Percentiles rank a stretch among this genome's conserved stretches.
These are phyloP conservation scores for Hydrozoanthus tunicans DNA, from an alignment of 64 coral and sea anemone genomes.

Conservation along the genomic window DNA sequence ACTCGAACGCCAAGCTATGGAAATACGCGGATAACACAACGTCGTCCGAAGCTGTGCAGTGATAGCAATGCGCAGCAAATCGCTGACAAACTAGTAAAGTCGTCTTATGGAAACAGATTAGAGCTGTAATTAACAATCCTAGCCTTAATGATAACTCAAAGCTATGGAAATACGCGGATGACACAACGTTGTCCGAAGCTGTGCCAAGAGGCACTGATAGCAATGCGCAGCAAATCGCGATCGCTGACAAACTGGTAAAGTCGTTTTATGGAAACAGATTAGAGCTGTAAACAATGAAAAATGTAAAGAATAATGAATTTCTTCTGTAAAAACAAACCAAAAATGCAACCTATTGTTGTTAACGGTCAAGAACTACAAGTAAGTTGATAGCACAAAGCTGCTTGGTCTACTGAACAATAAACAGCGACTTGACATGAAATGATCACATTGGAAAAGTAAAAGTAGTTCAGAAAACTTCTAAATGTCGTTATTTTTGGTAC, in stretches of 20 bases:
- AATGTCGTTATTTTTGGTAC: conserved; percentile 12
- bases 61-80: background rate
- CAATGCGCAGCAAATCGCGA: background rate
- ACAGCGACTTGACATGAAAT: too few relatives aligned
- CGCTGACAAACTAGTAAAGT: conserved; percentile 15
- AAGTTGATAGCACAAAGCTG: conserved; percentile 3
- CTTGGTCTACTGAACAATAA: too few relatives aligned
- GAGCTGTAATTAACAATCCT: conserved; percentile 25
- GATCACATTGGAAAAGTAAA: background rate
- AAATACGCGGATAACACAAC: conserved; percentile 37
- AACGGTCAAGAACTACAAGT: conserved; percentile 27
- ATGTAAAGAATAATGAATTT: conserved; percentile 51
- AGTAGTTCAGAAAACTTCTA: conserved; percentile 25
- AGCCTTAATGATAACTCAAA: conserved; percentile 5
- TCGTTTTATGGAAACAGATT: conserved; percentile 47
- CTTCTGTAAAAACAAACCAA: conserved; percentile 9
- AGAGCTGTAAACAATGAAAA: background rate
- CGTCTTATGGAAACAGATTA: conserved; percentile 41
- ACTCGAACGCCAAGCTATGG: conserved; percentile 30
- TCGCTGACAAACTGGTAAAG: background rate
- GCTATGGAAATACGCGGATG: conserved; percentile 48
- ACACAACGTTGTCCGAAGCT: conserved; percentile 22
- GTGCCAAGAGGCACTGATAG: background rate
- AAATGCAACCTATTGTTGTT: background rate
- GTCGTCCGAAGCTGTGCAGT: conserved; percentile 4